Conservation (phyloP, 1,140 invertebrate species). For the Hestina assimilis region DNA sequence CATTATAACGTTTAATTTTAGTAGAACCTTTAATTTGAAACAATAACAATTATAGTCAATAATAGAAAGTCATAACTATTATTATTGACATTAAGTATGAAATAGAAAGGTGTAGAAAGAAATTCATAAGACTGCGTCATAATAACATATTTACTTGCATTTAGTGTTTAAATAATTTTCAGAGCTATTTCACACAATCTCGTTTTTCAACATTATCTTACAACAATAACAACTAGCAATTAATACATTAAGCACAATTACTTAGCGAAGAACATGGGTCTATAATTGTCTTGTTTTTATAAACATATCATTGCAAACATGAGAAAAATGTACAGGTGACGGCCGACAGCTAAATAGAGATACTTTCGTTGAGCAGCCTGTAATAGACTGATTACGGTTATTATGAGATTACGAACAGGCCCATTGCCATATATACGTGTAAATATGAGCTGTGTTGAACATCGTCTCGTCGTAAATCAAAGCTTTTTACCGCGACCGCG, state of each 20-base stretch:
- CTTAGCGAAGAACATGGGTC: slow-evolving; percentile 1
- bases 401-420: slow-evolving; percentile 25
- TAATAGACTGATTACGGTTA: slow-evolving; percentile 31
- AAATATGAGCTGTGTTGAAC: slow-evolving; percentile 15
- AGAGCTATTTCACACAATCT: neutral
- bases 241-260: slow-evolving; percentile 3
- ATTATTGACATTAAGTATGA: too few relatives aligned
- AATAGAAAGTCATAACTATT: too few relatives aligned
- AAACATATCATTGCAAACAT: slow-evolving; percentile 9
- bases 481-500: slow-evolving; percentile 39
- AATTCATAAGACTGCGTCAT: too few relatives aligned
- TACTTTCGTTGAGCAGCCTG: slow-evolving; percentile 19
- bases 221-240: neutral
- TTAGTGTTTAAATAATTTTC: too few relatives aligned
- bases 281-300: slow-evolving; percentile 9
- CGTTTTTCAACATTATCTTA: neutral
- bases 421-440: slow-evolving; percentile 21
- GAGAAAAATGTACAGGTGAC: slow-evolving; percentile 9
- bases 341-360: slow-evolving; percentile 23
- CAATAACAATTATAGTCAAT: too few relatives aligned
- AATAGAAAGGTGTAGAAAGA: too few relatives aligned
- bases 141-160: too few relatives aligned
- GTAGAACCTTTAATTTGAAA: too few relatives aligned
- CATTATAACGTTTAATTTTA: too few relatives aligned
- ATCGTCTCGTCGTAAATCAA: slow-evolving; percentile 34